These are phyloP conservation scores for Xiphophorus couchianus DNA, from an alignment of 2,113 vertebrate genomes.

Conservation along the genomic window DNA sequence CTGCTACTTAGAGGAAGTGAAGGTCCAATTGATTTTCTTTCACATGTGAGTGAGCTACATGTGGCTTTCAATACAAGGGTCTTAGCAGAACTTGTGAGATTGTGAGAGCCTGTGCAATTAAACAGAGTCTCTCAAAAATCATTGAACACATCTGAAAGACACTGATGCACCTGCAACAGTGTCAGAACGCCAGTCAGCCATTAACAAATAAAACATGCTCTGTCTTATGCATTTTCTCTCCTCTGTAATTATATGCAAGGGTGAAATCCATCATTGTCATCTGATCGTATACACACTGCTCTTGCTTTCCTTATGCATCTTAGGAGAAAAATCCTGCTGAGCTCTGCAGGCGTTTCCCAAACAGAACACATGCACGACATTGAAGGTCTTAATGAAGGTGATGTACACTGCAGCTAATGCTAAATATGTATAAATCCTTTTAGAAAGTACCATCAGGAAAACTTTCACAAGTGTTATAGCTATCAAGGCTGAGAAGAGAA, in stretches of 20 bases:
- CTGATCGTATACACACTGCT: constrained; percentile 48
- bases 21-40: constrained; percentile 82
- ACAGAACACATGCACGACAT: constrained; percentile 7
- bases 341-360: not conserved
- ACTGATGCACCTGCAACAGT: not conserved
- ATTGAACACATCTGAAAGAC: constrained; percentile 40
- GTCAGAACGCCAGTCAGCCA: constrained; percentile 19
- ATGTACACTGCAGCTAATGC: not conserved
- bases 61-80: constrained; percentile 62
- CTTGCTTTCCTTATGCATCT: constrained; percentile 48
- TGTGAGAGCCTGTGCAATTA: constrained; percentile 63
- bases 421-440: no score
- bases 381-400: constrained; percentile 5
- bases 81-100: constrained; percentile 71
- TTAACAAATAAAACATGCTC: constrained; percentile 26
- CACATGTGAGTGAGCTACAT: constrained; percentile 70
- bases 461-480: not conserved
- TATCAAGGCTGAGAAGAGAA: not conserved
- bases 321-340: not conserved
- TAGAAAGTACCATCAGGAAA: not conserved
- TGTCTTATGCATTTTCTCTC: constrained; percentile 55
- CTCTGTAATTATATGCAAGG: constrained; percentile 25
- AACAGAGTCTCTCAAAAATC: constrained; percentile 41
- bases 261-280: constrained; percentile 70
- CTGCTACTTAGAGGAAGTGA: constrained; percentile 69